A percentile compares a stretch with the other conserved stretches of the same genome.
Evolutionary conservation across 2,113 vertebrate genomes (phyloP).

Genomic region (Cacatua alba): DNA sequence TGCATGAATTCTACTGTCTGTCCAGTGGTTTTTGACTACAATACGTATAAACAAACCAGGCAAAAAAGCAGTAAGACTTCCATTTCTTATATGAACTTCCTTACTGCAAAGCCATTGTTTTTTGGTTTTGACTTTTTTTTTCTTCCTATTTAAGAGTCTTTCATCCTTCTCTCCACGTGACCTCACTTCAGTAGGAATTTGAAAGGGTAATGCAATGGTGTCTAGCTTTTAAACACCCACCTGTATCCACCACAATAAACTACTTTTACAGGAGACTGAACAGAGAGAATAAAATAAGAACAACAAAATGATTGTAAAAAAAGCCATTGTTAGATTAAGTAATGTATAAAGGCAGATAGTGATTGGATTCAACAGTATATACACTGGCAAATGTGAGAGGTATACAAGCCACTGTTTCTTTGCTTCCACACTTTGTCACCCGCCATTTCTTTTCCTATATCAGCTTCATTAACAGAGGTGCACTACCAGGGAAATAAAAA

Average conservation of each 20-base stretch:
- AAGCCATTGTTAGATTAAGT: background rate
- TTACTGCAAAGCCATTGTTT: background rate
- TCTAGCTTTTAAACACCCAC: background rate
- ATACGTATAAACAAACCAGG: background rate
- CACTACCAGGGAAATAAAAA: background rate
- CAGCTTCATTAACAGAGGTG: background rate
- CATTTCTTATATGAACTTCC: background rate
- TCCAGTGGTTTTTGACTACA: background rate
- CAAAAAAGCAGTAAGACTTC: background rate
- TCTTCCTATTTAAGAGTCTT: background rate
- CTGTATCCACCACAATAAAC: background rate
- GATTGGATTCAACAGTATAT: background rate
- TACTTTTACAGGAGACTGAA: background rate
- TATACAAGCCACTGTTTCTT: background rate
- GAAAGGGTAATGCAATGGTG: background rate
- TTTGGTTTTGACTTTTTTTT: background rate
- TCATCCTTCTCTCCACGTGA: background rate
- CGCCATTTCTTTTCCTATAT: background rate
- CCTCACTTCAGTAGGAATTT: background rate
- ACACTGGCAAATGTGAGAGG: background rate
- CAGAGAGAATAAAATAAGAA: background rate
- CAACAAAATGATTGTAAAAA: background rate
- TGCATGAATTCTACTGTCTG: background rate
- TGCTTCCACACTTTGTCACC: background rate
- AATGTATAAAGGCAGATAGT: background rate